Evolutionary conservation across 2,888 invertebrate species (phyloP).

Genomic region (Cantharis nigra): DNA sequence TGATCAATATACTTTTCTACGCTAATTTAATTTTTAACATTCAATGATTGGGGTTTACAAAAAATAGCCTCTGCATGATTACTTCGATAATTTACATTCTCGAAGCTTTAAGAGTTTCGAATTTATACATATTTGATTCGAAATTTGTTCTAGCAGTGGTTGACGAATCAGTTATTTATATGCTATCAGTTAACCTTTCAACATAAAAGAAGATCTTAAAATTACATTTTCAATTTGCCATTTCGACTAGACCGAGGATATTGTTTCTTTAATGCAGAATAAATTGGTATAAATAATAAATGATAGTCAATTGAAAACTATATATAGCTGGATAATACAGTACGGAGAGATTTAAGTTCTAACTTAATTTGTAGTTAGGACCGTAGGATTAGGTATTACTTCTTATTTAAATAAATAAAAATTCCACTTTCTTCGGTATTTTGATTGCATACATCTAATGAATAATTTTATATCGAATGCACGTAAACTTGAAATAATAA

Average conservation of each 20-base stretch:
- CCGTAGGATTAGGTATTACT: neutral
- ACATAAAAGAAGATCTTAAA: neutral
- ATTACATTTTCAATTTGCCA: neutral
- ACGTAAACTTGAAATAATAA: neutral
- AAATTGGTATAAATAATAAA: neutral
- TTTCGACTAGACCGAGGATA: neutral
- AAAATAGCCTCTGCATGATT: neutral
- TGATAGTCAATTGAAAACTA: too few relatives aligned
- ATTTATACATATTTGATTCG: neutral
- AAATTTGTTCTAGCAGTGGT: neutral
- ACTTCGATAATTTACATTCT: neutral
- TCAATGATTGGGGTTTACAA: neutral
- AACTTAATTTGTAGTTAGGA: neutral
- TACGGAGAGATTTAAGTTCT: neutral
- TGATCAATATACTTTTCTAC: neutral
- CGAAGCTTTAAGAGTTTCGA: neutral
- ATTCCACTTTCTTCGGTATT: neutral
- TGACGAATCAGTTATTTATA: neutral
- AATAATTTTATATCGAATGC: neutral
- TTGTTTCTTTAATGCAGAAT: neutral
- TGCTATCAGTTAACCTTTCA: neutral
- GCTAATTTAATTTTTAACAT: neutral
- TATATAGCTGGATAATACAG: neutral
- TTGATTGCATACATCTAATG: neutral
- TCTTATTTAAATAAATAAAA: neutral